phyloP scores from a whole-genome alignment of 1,140 invertebrate genomes.

The Drosophila busckii region DNA sequence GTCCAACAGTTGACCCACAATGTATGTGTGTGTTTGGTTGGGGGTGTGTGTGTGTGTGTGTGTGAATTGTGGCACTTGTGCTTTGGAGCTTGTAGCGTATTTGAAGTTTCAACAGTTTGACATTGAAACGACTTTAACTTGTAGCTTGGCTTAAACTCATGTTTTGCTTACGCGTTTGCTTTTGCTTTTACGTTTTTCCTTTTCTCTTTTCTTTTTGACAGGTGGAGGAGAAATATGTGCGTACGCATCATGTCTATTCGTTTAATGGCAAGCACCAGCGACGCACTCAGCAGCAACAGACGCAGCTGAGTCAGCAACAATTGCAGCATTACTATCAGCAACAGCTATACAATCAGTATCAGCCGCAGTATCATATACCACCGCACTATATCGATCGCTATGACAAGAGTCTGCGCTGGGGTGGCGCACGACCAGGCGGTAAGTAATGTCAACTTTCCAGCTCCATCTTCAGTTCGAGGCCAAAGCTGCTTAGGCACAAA shows the following conservation, averaged over 20 bases:
- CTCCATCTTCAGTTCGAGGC: too few species aligned
- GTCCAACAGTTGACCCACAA: constrained; percentile 19
- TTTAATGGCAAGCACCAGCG: constrained; percentile 69
- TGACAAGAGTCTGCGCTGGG: constrained; percentile 73
- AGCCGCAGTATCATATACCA: constrained; percentile 68
- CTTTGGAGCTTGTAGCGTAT: constrained; percentile 44
- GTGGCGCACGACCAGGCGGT: constrained; percentile 54
- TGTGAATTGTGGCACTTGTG: constrained; percentile 23
- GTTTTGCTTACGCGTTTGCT: constrained; percentile 18
- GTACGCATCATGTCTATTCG: constrained; percentile 74
- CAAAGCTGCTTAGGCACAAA: too few species aligned
- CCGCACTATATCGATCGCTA: constrained; percentile 71
- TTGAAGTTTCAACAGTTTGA: constrained; percentile 58
- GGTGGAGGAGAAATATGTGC: constrained; percentile 76
- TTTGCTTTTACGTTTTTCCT: constrained; percentile 6
- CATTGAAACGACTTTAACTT: constrained; percentile 67
- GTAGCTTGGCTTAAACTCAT: constrained; percentile 31
- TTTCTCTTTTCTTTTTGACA: constrained; percentile 22
- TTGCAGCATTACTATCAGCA: constrained; percentile 62
- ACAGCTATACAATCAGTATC: constrained; percentile 62
- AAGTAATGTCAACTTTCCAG: constrained; percentile 32
- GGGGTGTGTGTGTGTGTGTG: constrained; percentile 8
- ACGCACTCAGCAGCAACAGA: constrained; percentile 63
- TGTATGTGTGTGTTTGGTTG: background rate
- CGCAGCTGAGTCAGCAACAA: constrained; percentile 61